Evolutionary conservation across 1,140 invertebrate species (phyloP).

Genomic region (Camponotus vicinus): DNA sequence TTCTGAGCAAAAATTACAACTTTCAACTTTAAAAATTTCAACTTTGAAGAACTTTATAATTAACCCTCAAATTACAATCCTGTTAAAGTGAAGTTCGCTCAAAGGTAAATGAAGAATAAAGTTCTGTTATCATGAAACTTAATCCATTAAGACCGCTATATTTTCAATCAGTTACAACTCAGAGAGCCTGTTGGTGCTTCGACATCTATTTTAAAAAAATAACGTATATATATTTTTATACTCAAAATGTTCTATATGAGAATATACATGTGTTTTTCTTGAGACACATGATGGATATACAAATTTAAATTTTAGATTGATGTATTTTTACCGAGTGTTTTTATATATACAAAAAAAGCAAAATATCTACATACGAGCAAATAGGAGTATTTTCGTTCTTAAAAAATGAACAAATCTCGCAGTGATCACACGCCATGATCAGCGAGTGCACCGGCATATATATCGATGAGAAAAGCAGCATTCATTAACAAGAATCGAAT

Average conservation of each 20-base stretch:
- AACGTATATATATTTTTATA: background rate
- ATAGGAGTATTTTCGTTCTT: background rate
- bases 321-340: background rate
- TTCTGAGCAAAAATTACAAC: constrained; percentile 40
- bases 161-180: constrained; percentile 27
- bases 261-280: background rate
- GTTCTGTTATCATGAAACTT: constrained; percentile 53
- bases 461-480: background rate
- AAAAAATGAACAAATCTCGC: background rate
- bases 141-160: constrained; percentile 40
- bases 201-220: constrained; percentile 11
- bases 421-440: too few relatives aligned
- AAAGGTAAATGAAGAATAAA: constrained; percentile 51
- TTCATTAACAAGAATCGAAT: constrained; percentile 48
- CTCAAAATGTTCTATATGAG: background rate
- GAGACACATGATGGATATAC: too few relatives aligned
- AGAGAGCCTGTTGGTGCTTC: constrained; percentile 24
- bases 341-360: background rate
- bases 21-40: constrained; percentile 35
- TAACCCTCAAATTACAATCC: constrained; percentile 53
- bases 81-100: constrained; percentile 49
- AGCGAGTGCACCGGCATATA: background rate
- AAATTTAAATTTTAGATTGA: background rate
- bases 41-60: constrained; percentile 51
- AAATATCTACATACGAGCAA: background rate